Conservation (phyloP, 2,797 vertebrate genomes). For the Hephaestus fuliginosus region DNA sequence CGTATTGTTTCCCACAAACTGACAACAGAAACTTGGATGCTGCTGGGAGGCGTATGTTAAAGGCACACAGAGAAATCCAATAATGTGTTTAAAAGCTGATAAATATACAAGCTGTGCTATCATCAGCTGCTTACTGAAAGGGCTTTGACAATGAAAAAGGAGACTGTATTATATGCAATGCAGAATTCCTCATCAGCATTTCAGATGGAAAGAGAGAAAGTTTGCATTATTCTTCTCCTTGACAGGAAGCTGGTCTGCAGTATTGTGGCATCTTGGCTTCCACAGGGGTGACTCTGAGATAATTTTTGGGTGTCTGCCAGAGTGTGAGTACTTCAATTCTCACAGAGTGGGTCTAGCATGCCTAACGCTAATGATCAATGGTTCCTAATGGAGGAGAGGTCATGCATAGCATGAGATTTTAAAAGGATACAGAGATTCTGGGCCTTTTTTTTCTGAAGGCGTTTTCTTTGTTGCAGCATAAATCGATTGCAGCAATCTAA, state of each 20-base stretch:
- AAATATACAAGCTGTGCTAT: constrained; percentile 49
- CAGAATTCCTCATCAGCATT: constrained; percentile 78
- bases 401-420: constrained; percentile 44
- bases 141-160: constrained; percentile 74
- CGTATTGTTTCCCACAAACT: constrained; percentile 1
- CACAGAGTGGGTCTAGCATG: constrained; percentile 51
- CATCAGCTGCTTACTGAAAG: constrained; percentile 55
- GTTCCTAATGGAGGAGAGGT: constrained; percentile 65
- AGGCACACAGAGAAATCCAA: constrained; percentile 15
- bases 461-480: constrained; percentile 15
- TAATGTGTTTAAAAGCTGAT: constrained; percentile 37
- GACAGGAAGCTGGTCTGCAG: constrained; percentile 81
- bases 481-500: constrained; percentile 30
- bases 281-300: constrained; percentile 74
- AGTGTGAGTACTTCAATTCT: constrained; percentile 65
- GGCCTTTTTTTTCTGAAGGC: constrained; percentile 11
- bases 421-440: constrained; percentile 33
- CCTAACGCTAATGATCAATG: constrained; percentile 62
- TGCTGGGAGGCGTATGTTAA: neutral
- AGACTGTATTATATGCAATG: constrained; percentile 60
- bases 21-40: neutral
- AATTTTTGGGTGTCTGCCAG: constrained; percentile 74
- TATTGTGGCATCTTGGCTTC: constrained; percentile 75
- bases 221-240: constrained; percentile 76
- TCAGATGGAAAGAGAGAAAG: constrained; percentile 72